Conservation (phyloP, 2,797 vertebrate genomes). For the Apogon talboti region DNA sequence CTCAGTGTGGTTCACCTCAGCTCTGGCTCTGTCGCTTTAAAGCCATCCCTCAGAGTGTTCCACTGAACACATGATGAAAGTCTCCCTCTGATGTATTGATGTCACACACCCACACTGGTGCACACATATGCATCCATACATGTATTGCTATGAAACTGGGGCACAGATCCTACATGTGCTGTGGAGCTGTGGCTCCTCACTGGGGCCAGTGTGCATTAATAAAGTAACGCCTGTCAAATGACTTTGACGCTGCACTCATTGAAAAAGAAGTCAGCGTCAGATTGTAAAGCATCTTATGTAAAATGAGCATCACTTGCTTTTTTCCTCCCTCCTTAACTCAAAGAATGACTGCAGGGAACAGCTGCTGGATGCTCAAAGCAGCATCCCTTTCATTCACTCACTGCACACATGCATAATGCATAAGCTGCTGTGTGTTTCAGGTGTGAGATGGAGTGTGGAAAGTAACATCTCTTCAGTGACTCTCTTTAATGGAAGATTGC, state of each 20-base stretch:
- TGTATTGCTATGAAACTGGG: constrained; percentile 60
- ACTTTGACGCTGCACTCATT: constrained; percentile 30
- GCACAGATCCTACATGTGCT: constrained; percentile 54
- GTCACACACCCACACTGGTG: constrained; percentile 51
- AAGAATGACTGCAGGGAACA: constrained; percentile 49
- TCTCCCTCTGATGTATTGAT: constrained; percentile 58
- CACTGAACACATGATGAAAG: constrained; percentile 49
- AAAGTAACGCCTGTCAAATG: constrained; percentile 53
- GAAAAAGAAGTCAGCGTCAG: constrained; percentile 37
- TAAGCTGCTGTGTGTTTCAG: constrained; percentile 61
- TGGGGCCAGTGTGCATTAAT: constrained; percentile 52
- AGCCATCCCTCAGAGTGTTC: constrained; percentile 25
- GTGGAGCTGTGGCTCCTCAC: constrained; percentile 31
- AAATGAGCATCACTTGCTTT: constrained; percentile 47
- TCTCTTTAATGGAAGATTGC: constrained; percentile 38
- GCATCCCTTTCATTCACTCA: constrained; percentile 51
- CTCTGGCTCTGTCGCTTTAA: constrained; percentile 47
- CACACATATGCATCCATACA: constrained; percentile 30
- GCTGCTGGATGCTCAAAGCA: constrained; percentile 48
- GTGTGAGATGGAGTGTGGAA: constrained; percentile 67
- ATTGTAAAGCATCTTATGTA: constrained; percentile 36
- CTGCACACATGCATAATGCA: constrained; percentile 65
- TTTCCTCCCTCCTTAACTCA: constrained; percentile 42
- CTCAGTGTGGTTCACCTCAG: constrained; percentile 48
- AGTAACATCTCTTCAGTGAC: constrained; percentile 55